Conservation (phyloP, 2,888 invertebrate species). For the Molanna angustata region DNA sequence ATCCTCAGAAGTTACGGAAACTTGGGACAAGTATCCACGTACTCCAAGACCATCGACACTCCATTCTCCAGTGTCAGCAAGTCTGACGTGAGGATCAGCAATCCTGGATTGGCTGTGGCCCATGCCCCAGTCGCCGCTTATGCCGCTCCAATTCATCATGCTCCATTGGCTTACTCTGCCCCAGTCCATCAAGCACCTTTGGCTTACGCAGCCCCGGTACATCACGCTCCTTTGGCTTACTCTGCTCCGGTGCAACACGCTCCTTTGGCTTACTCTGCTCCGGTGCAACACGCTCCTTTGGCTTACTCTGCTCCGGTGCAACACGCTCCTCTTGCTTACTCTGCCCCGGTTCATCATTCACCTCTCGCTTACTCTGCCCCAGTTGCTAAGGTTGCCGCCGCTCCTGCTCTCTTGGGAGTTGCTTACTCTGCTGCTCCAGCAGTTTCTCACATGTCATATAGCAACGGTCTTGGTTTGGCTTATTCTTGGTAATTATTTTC, state of each 20-base stretch:
- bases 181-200: constrained; percentile 36
- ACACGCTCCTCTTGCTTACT: constrained; percentile 31
- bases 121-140: constrained; percentile 31
- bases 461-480: constrained; percentile 54
- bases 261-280: constrained; percentile 30
- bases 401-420: constrained; percentile 45
- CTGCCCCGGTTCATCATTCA: constrained; percentile 26
- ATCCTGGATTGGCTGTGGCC: constrained; percentile 55
- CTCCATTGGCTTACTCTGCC: constrained; percentile 32
- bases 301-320: constrained; percentile 38
- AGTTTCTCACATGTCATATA: constrained; percentile 61
- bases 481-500: constrained; percentile 56
- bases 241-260: constrained; percentile 41
- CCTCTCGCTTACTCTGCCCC: constrained; percentile 14
- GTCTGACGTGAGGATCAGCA: constrained; percentile 67
- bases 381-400: constrained; percentile 15
- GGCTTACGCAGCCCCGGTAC: constrained; percentile 37
- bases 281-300: constrained; percentile 38
- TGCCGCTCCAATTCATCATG: constrained; percentile 39
- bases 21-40: constrained; percentile 67
- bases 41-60: constrained; percentile 67
- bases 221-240: constrained; percentile 48
- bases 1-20: constrained; percentile 63
- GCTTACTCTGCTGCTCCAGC: constrained; percentile 60
- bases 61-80: constrained; percentile 71